Conservation (phyloP, 2,888 invertebrate species). For the Biston betularia region DNA sequence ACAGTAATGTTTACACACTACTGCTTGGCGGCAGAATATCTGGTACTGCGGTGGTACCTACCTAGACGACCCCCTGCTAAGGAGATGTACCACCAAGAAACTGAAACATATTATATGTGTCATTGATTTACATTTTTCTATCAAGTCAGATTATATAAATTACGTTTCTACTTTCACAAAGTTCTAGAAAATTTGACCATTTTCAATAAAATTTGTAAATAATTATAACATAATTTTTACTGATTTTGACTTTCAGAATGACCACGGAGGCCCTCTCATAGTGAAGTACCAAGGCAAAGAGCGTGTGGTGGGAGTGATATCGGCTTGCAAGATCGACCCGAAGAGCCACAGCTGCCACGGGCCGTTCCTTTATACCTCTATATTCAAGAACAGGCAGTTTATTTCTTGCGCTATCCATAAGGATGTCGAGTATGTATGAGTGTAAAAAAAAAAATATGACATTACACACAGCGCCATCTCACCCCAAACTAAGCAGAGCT, state of each 20-base stretch:
- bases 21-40: too few species aligned
- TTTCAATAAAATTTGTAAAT: neutral
- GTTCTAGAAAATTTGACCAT: neutral
- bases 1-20: too few species aligned
- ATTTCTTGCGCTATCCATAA: constrained; percentile 78
- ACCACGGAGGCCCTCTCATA: constrained; percentile 77
- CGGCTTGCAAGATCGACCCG: constrained; percentile 80
- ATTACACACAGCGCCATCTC: too few species aligned
- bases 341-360: constrained; percentile 79
- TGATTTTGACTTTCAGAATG: constrained; percentile 59
- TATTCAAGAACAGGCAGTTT: constrained; percentile 77
- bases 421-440: constrained; percentile 70
- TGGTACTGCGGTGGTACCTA: too few species aligned
- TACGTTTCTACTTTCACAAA: too few species aligned
- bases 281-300: constrained; percentile 74
- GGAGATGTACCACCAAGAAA: too few species aligned
- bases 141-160: too few species aligned
- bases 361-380: constrained; percentile 78
- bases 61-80: too few species aligned
- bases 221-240: neutral
- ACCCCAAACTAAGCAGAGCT: too few species aligned
- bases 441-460: neutral
- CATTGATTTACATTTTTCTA: too few species aligned
- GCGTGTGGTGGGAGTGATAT: constrained; percentile 74
- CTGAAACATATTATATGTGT: too few species aligned